Base-by-base conservation (phyloP, 23 tunicate species). In the Styela clava region DNA sequence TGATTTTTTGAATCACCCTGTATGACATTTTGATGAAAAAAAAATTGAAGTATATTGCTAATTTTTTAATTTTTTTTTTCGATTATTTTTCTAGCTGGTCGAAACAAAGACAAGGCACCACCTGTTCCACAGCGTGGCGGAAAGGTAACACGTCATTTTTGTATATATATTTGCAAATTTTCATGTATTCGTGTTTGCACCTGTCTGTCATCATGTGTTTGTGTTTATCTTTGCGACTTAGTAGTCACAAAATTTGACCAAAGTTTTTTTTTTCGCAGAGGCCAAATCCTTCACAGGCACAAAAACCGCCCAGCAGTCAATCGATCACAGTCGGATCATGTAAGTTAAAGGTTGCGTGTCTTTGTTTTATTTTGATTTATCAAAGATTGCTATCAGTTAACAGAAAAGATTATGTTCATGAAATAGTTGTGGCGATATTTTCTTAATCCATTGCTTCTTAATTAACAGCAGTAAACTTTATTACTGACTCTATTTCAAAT, bases 121-220 rank as follows among this genome's bases (percentile, higher is more conserved):
- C 71, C 71, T 22, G 71, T 67, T 27, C 71, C 71, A 29, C 31
- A 67, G 16, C 71, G 71, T 22, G 71, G 71, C 16, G 31, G 71
- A 22, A 67, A 67, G 71, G 71, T 67, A 29, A 44, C 56, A 12
- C 12, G 9, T 5, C n/a, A n/a, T n/a, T 44, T 5, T 44, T 44
- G 56, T 44, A 12, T 44, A 44, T 12, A 44, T 44, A 12, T 44
- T 44, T 44, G 56, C 9, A 44, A 5, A 44, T 44, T 5, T 44
- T 44, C 56, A 12, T 44, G 56, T 44, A 5, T 12, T 44, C 12
- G 12, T 44, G 56, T 44, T 44, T 44, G 56, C 56, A 44, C 56
- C 56, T 44, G 56, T n/a, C n/a, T n/a, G 56, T 44, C 12, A 44
- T 44, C 12, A 44, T 44, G 7, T 44, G 12, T 44, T 44, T 44